Evolutionary conservation across 2,797 vertebrate species (phyloP), one percentile per base, ranked within the genome.

Genomic region (Onychomys torridus): DNA sequence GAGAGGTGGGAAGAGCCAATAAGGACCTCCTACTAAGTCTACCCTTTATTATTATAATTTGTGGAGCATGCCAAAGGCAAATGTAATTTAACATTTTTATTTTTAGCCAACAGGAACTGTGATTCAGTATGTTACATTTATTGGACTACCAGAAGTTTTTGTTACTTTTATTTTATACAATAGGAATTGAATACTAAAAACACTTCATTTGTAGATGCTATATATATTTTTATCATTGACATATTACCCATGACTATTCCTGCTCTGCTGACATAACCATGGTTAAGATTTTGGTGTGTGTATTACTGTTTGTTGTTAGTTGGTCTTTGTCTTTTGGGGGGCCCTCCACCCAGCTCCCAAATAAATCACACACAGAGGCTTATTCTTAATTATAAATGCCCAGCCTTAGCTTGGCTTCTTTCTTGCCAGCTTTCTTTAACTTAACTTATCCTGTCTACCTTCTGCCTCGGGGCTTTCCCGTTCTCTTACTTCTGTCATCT

Each of bases 141-240:
- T n/a, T 59, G 79, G 79, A 25, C n/a, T 61, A 37, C 52, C n/a
- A 57, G n/a, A 63, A 32, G 21, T 69, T 57, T 94, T 93, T 63
- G 55, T 85, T 89, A 75, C 11, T 85, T 95, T 91, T 76, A 85
- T 27, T 93, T 85, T 91, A 13, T 88, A 40, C 90, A 32, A 76
- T 85, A 32, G 88, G 34, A 89, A 79, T 79, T 65, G 55, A 88
- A 84, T 49, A 82, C 52, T 55, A 19, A 78, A 78, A 55, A 55
- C 29, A 79, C 25, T 76, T 76, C 25, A 76, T 76, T 76, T 76
- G 11, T 76, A 13, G 3, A 76, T 27, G 37, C 25, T 46, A 76
- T 27, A 76, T 23, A 27, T 43, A 13, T 43, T 75, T 75, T 90
- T 92, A 55, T 89, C 37, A 6, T 85, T 85, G 89, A 91, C n/a